Evolutionary conservation across 1,140 invertebrate genomes (phyloP).

Genomic region (Ostrea denselamellosa): DNA sequence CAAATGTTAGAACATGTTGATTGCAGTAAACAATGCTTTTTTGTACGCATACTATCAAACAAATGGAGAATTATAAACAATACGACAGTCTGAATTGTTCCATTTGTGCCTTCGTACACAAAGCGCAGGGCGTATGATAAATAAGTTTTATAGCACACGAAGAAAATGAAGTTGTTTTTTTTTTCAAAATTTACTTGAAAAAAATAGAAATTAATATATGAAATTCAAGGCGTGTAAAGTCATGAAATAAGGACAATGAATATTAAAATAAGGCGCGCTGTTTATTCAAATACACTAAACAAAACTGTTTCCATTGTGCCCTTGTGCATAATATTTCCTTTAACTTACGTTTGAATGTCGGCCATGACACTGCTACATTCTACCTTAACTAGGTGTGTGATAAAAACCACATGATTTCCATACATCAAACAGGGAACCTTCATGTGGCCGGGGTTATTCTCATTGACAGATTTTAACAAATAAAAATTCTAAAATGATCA

Average conservation of each 20-base stretch:
- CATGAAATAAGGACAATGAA: constrained; percentile 13
- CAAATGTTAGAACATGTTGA: too few relatives aligned
- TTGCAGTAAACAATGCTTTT: too few relatives aligned
- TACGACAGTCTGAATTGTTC: too few relatives aligned
- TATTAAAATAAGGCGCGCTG: constrained; percentile 4
- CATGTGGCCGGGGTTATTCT: not conserved
- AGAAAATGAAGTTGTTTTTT: too few relatives aligned
- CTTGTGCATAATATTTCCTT: constrained; percentile 26
- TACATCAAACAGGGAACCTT: not conserved
- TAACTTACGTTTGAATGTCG: not conserved
- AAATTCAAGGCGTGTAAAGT: constrained; percentile 7
- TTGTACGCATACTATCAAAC: too few relatives aligned
- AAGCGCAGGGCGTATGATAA: not conserved
- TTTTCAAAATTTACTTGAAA: not conserved
- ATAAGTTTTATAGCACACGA: too few relatives aligned
- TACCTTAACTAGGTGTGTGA: not conserved
- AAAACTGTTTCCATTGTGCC: not conserved
- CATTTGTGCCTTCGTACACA: not conserved
- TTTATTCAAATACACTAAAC: not conserved
- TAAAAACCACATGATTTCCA: constrained; percentile 25
- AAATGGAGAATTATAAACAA: too few relatives aligned
- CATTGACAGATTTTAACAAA: not conserved
- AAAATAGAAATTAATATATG: not conserved
- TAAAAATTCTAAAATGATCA: not conserved
- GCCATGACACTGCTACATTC: not conserved